These are phyloP conservation scores for Catagonus wagneri DNA, from an alignment of 2,113 vertebrate genomes.

Conservation along the genomic window DNA sequence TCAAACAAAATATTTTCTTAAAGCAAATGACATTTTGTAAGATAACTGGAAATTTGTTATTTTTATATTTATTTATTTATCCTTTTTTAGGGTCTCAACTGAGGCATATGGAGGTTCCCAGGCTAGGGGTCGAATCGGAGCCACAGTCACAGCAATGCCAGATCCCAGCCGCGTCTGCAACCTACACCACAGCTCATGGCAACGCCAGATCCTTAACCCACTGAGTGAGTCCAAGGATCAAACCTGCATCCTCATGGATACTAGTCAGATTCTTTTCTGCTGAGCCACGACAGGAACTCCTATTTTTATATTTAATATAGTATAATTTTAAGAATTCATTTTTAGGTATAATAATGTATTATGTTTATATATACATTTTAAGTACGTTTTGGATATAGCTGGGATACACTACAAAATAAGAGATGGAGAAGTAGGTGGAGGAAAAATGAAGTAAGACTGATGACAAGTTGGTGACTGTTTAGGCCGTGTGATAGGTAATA, in stretches of 20 bases:
- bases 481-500: not conserved
- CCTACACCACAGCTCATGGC: too few species aligned
- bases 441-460: constrained; percentile 53
- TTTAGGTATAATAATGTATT: not conserved
- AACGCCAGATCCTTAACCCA: too few species aligned
- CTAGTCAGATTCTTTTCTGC: too few species aligned
- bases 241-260: too few species aligned
- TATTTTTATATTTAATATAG: constrained; percentile 47
- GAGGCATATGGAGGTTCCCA: too few species aligned
- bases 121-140: too few species aligned
- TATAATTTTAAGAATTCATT: constrained; percentile 34
- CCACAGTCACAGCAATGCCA: too few species aligned
- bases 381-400: not conserved
- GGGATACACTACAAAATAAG: constrained; percentile 8
- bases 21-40: constrained; percentile 22
- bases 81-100: too few species aligned
- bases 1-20: constrained; percentile 10
- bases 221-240: too few species aligned
- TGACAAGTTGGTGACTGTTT: not conserved
- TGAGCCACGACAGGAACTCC: too few species aligned
- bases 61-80: constrained; percentile 31
- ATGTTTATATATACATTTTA: not conserved
- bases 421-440: not conserved
- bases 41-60: not conserved
- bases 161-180: too few species aligned